phyloP scores from a whole-genome alignment of 2,113 vertebrate species.

The Ageneiosus marmoratus region DNA sequence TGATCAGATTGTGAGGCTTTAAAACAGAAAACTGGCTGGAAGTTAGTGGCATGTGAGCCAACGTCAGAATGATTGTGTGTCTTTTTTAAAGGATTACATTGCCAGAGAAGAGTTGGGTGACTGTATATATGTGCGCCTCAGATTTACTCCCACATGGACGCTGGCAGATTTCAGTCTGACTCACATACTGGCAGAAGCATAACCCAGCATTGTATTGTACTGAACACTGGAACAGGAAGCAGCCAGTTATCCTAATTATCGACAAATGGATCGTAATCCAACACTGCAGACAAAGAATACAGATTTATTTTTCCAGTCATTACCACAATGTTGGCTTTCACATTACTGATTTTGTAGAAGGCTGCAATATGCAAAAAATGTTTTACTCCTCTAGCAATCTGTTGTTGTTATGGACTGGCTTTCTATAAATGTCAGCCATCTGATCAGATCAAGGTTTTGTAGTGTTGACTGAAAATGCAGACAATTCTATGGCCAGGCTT shows the following conservation, averaged over 20 bases:
- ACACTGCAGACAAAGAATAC: neutral
- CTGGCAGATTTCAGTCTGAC: conserved; percentile 39
- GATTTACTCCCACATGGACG: conserved; percentile 42
- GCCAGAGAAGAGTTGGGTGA: neutral
- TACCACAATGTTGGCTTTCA: neutral
- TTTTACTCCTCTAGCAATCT: neutral
- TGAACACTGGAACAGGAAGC: conserved; percentile 4
- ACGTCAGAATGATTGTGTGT: conserved; percentile 7
- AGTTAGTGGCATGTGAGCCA: neutral
- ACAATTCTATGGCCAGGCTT: neutral
- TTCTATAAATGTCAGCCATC: neutral
- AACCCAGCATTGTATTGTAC: neutral
- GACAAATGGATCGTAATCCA: conserved; percentile 3
- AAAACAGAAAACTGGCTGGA: conserved; percentile 22
- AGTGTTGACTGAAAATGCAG: too few species aligned
- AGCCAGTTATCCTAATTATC: conserved; percentile 17
- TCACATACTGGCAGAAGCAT: conserved; percentile 9
- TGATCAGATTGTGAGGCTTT: conserved; percentile 50
- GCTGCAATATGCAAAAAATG: neutral
- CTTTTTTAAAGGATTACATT: conserved; percentile 2
- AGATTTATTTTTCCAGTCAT: neutral
- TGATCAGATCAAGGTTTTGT: neutral
- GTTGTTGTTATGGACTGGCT: neutral
- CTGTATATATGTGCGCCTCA: conserved; percentile 11
- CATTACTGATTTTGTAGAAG: neutral